Evolutionary conservation across 2,113 vertebrate genomes (phyloP).

Genomic region (Porphyrio hochstetteri): DNA sequence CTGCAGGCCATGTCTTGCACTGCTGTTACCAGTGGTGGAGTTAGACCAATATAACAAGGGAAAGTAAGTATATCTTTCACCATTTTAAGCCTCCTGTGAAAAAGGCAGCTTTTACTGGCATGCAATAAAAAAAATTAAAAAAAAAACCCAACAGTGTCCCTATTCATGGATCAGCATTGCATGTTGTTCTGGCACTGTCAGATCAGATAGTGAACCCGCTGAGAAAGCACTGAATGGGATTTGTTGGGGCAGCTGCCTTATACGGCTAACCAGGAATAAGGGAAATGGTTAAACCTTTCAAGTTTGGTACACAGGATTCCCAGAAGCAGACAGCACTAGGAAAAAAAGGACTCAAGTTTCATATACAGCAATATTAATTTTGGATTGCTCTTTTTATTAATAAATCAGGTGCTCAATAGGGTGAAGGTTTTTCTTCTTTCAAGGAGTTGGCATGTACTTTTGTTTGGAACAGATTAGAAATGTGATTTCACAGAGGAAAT

Average conservation of each 20-base stretch:
- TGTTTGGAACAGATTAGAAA: slow-evolving; percentile 22
- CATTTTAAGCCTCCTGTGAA: background rate
- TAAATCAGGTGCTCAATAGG: background rate
- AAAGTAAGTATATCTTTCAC: background rate
- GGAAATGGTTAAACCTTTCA: background rate
- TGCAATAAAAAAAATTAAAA: background rate
- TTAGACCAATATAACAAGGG: background rate
- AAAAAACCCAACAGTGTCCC: background rate
- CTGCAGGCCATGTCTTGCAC: background rate
- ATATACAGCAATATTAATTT: background rate
- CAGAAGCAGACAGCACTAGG: background rate
- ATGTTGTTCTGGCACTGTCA: background rate
- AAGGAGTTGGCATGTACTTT: background rate
- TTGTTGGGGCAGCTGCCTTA: background rate
- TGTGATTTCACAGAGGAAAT: slow-evolving; percentile 4
- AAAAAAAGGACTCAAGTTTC: background rate
- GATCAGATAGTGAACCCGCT: background rate
- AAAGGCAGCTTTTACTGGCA: background rate
- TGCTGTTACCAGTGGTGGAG: background rate
- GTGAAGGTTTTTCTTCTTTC: background rate
- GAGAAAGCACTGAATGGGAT: background rate
- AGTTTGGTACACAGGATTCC: background rate
- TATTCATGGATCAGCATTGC: background rate
- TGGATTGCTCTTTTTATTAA: background rate
- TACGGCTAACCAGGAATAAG: background rate